Evolutionary conservation across 92 coral and sea anemone genomes (phyloP).

Genomic region (Zoanthus gigantus): DNA sequence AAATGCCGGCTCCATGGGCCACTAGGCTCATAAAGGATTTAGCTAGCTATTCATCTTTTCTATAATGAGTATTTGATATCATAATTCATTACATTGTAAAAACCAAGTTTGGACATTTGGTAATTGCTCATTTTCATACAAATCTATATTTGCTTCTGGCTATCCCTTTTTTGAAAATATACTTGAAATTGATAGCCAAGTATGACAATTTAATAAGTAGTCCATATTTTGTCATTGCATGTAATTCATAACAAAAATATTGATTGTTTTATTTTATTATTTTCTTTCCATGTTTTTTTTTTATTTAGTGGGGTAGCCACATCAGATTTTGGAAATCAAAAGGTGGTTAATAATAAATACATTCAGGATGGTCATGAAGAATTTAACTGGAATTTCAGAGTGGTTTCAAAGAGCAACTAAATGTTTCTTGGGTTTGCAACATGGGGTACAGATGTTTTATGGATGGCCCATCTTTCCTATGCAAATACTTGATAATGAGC

Average conservation of each 20-base stretch:
- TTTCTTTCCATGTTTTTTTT: background rate
- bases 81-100: background rate
- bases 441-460: background rate
- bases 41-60: background rate
- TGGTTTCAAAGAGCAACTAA: background rate
- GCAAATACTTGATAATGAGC: background rate
- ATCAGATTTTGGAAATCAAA: background rate
- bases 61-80: background rate
- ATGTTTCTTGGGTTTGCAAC: background rate
- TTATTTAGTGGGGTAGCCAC: background rate
- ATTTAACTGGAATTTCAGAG: background rate
- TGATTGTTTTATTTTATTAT: too few relatives aligned
- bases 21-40: too few relatives aligned
- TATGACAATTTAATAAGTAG: background rate
- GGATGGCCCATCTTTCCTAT: background rate
- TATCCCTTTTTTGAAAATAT: background rate
- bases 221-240: background rate
- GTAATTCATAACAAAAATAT: background rate
- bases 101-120: background rate
- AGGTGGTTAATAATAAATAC: background rate
- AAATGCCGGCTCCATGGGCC: too few relatives aligned
- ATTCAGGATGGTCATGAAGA: background rate
- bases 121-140: background rate
- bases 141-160: background rate
- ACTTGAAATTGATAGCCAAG: background rate